Conservation (phyloP, 2,113 vertebrate genomes). For the Phyllopteryx taeniolatus region DNA sequence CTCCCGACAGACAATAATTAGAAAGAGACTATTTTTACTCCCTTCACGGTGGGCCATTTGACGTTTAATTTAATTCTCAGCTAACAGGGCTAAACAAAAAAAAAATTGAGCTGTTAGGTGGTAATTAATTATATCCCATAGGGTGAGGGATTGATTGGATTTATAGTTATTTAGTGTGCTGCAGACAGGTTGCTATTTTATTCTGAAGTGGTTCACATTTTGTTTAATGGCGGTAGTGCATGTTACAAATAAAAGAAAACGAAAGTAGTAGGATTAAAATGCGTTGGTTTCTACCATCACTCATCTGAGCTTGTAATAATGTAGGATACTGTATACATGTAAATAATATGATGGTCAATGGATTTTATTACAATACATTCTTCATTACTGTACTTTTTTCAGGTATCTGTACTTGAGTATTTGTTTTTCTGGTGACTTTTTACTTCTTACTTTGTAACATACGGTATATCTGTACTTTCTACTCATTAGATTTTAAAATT, state of each 20-base stretch:
- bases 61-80: conserved; percentile 24
- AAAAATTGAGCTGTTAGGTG: conserved; percentile 12
- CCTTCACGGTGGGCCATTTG: neutral
- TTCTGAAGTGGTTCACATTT: neutral
- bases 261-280: neutral
- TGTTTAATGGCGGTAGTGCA: neutral
- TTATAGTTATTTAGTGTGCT: neutral
- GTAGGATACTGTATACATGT: neutral
- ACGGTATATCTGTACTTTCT: too few species aligned
- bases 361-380: too few species aligned
- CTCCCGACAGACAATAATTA: conserved; percentile 5
- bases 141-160: neutral
- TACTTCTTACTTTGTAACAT: too few species aligned
- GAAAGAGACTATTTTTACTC: conserved; percentile 15
- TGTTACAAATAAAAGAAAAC: too few species aligned
- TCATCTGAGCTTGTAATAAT: neutral
- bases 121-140: conserved; percentile 5
- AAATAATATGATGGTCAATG: neutral
- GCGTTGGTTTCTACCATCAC: neutral
- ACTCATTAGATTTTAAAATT: too few species aligned
- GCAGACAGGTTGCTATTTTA: neutral
- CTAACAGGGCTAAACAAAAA: conserved; percentile 12
- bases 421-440: too few species aligned
- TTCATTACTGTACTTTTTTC: too few species aligned
- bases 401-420: too few species aligned